These are phyloP conservation scores for Pogonomyrmex barbatus DNA, from an alignment of 1,140 invertebrate genomes.

Conservation along the genomic window DNA sequence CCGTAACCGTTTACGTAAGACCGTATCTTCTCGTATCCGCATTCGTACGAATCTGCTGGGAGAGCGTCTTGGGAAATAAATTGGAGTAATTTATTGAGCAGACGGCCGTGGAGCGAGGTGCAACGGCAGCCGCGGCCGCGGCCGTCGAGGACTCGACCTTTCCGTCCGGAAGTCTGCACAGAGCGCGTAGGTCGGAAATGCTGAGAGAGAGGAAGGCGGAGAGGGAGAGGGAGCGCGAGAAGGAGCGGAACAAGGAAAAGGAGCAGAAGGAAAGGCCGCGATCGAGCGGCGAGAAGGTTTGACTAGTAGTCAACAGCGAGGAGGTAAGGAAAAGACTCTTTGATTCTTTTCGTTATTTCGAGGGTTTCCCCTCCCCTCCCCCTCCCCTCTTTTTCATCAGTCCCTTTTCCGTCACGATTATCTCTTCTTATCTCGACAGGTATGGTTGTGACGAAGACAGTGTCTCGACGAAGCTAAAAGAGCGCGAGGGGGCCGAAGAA, in stretches of 20 bases:
- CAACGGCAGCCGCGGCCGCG: conserved; percentile 78
- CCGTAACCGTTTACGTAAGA: not conserved
- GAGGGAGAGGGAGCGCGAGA: conserved; percentile 74
- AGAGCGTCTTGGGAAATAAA: conserved; percentile 68
- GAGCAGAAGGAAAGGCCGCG: conserved; percentile 46
- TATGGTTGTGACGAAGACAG: conserved; percentile 76
- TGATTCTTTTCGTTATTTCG: no score
- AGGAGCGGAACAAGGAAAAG: conserved; percentile 61
- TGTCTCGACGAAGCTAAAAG: conserved; percentile 10
- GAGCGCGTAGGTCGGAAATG: conserved; percentile 77
- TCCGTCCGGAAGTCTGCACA: conserved; percentile 79
- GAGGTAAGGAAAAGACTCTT: conserved; percentile 72
- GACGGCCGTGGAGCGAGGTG: conserved; percentile 80
- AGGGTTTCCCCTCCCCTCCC: no score
- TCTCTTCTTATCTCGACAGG: conserved; percentile 31
- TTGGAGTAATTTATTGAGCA: conserved; percentile 76
- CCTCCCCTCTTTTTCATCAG: no score
- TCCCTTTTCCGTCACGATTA: not conserved
- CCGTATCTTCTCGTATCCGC: not conserved
- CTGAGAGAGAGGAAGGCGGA: conserved; percentile 76
- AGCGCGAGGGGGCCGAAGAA: not conserved
- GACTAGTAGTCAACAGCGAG: conserved; percentile 83
- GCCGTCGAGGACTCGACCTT: conserved; percentile 81
- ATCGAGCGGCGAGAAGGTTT: conserved; percentile 83
- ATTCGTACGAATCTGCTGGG: not conserved